Evolutionary conservation across 2,797 vertebrate species (phyloP), one percentile per base, ranked within the genome.

Genomic region (Ptychobarbus kaznakovi): DNA sequence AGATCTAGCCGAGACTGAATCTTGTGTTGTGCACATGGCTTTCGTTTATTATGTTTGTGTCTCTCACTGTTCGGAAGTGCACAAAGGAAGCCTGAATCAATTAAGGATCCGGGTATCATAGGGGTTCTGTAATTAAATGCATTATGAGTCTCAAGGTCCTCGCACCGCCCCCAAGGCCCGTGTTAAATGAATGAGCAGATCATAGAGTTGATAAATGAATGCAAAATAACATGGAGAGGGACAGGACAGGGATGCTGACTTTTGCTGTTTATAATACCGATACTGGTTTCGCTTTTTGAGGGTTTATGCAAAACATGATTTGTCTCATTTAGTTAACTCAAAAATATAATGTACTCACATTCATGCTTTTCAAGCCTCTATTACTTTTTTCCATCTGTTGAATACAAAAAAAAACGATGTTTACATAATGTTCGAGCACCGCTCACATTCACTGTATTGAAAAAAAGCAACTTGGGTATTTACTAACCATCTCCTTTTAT

Each of bases 161-260:
- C 35, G 28, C 65, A 73, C 81, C 51, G 58, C 76, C 81, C 63
- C 80, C 74, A 75, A 87, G 70, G 72, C 56, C 82, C 38, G 1
- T 63, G 80, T 51, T 85, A 80, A 85, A 86, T 86, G 73, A 86
- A 88, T 86, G 68, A 85, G 80, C 76, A 85, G 70, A 87, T 89
- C 80, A 80, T 3, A 81, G 80, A 63, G 49, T 74, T 81, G 88
- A 87, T 87, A 87, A 89, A 86, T 90, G 40, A 58, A 84, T 80
- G 56, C 25, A 42, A 84, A 81, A 85, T 77, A 86, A 75, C 40
- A 80, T 8, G 16, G 35, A 68, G 22, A 76, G 74, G 53, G 51
- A 79, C 42, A 84, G 75, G 63, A 83, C 73, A 68, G 77, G 76
- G 65, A 61, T n/a, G 61, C 77, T 85, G 82, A 91, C 87, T 92